A percentile compares a stretch with the other conserved stretches of the same genome.
Conservation (phyloP, 2,113 vertebrate species). For the Rissa tridactyla region DNA sequence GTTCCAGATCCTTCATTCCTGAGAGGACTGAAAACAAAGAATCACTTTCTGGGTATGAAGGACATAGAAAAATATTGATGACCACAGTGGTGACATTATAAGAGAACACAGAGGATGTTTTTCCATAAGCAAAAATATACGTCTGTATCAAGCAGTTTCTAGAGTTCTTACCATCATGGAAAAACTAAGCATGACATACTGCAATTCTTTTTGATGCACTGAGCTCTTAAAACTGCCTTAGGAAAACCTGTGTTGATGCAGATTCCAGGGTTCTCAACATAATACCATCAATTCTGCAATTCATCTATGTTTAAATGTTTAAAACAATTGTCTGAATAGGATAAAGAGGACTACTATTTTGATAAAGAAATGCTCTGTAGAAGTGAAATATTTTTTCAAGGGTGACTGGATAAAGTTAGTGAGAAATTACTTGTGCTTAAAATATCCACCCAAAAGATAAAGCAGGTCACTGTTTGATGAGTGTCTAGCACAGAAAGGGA, state of each 20-base stretch:
- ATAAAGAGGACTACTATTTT: background rate
- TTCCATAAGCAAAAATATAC: background rate
- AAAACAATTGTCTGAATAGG: background rate
- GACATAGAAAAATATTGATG: background rate
- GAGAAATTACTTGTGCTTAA: background rate
- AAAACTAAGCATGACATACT: background rate
- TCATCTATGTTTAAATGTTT: background rate
- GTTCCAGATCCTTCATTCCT: background rate
- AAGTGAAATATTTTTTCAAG: background rate
- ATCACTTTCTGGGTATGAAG: background rate
- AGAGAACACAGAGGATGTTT: background rate
- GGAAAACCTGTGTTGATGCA: background rate
- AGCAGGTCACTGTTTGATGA: background rate
- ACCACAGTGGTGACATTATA: background rate
- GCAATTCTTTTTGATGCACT: background rate
- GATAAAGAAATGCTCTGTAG: background rate
- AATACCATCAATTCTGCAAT: background rate
- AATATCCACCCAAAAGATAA: background rate
- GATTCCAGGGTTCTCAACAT: background rate
- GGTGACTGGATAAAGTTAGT: background rate
- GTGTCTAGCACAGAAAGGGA: background rate
- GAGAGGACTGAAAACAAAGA: background rate
- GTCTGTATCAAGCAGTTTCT: background rate
- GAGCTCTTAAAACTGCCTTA: background rate
- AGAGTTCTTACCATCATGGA: background rate